phyloP scores from a whole-genome alignment of 2,113 vertebrate species.

The Embiotoca jacksoni region DNA sequence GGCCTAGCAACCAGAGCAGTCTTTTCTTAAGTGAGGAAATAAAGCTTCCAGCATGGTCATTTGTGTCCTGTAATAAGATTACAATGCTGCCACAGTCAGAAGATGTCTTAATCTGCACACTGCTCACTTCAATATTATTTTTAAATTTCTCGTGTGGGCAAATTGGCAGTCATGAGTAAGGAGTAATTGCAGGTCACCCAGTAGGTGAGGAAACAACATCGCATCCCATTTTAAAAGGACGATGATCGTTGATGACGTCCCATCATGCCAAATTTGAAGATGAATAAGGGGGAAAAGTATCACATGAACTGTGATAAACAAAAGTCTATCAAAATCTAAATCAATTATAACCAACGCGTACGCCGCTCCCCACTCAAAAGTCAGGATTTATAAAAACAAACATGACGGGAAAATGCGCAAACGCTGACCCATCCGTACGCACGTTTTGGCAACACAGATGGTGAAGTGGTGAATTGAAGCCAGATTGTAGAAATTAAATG shows the following conservation, averaged over 20 bases:
- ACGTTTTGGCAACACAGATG: too few relatives aligned
- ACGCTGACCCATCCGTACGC: too few relatives aligned
- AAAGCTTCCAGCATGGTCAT: conserved; percentile 52
- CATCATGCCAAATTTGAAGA: neutral
- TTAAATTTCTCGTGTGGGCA: neutral
- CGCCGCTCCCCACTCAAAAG: too few relatives aligned
- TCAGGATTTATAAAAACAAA: too few relatives aligned
- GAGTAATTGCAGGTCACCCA: neutral
- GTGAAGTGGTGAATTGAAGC: too few relatives aligned
- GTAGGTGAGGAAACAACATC: neutral
- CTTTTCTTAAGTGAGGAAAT: conserved; percentile 11
- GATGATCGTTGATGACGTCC: too few relatives aligned
- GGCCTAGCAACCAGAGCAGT: conserved; percentile 4
- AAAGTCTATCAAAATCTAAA: too few relatives aligned
- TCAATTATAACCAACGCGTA: too few relatives aligned
- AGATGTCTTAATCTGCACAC: conserved; percentile 33
- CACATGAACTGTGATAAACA: too few relatives aligned
- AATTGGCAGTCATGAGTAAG: neutral
- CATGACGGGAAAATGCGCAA: too few relatives aligned
- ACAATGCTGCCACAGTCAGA: conserved; percentile 31
- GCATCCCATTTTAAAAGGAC: neutral
- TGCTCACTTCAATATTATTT: conserved; percentile 40
- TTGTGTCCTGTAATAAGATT: conserved; percentile 54
- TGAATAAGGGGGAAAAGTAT: neutral
- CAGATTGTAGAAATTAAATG: too few relatives aligned